A percentile compares a stretch with the other conserved stretches of the same genome.
phyloP scores from a whole-genome alignment of 2,797 vertebrate species.

The Synanceia verrucosa region DNA sequence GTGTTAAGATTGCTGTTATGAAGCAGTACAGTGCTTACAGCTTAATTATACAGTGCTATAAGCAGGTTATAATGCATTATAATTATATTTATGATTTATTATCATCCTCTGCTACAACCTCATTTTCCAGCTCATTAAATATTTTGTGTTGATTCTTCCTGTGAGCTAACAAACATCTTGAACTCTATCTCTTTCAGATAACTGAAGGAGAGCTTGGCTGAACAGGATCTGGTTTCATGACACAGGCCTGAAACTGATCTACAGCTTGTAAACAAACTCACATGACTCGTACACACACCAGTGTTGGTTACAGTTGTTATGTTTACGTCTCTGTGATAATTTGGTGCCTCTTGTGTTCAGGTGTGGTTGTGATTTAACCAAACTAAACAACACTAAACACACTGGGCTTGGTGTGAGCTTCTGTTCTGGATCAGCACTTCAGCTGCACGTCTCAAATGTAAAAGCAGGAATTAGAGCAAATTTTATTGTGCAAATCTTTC shows the following conservation, averaged over 20 bases:
- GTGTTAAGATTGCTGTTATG: background rate
- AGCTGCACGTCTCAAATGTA: background rate
- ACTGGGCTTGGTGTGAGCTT: slow-evolving; percentile 4
- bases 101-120: background rate
- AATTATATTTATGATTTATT: too few species aligned
- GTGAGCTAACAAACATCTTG: background rate
- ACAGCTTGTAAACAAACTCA: background rate
- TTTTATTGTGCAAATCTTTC: slow-evolving; percentile 19
- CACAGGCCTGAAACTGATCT: background rate
- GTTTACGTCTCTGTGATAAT: background rate
- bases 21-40: background rate
- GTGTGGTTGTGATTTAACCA: background rate
- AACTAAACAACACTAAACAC: slow-evolving; percentile 2
- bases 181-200: too few species aligned
- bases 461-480: slow-evolving; percentile 14
- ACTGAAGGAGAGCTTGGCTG: background rate
- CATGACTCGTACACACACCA: background rate
- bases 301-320: background rate
- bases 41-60: background rate
- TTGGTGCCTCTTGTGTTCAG: background rate
- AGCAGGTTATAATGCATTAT: background rate
- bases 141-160: background rate
- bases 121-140: background rate
- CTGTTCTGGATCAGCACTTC: slow-evolving; percentile 1
- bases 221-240: background rate